Base-by-base conservation (phyloP, 1,140 invertebrate genomes). In the Drosophila pallidifrons region DNA sequence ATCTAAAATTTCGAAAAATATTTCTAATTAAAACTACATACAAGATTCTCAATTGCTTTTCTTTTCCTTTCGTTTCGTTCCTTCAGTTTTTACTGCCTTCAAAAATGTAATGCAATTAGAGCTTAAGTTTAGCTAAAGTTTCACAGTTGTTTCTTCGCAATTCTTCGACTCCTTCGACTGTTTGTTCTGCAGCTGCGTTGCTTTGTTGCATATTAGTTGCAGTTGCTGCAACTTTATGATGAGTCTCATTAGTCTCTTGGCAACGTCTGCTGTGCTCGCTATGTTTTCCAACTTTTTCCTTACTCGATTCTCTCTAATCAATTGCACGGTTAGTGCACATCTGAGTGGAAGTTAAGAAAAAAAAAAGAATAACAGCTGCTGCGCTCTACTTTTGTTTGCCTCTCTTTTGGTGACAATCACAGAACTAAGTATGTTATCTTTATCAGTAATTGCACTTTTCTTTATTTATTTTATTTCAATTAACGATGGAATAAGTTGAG, bases 11-110 rank as follows among this genome's bases (percentile, higher is more conserved):
- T 77, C 46, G 57, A 49, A 83, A 82, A 89, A 88, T 88, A 66
- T 77, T 77, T 83, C 83, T 88, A 88, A 88, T 88, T 88, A 88
- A 88, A 88, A 83, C 45, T 60, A 76, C 70, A 75, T 58, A 76
- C 60, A 87, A 63, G 63, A 67, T 72, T 72, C 60, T 63, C 58
- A 61, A 70, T 71, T 73, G 68, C 8, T 57, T 60, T 65, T 67
- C 57, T 49, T 64, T 60, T 70, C n/a, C 41, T 38, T 41, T 38
- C 15, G 47, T 60, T 25, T 77, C 51, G 54, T 69, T 61, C 49
- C 61, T 60, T 60, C 47, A 15, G 47, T 60, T 61, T 71, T 11
- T 49, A 60, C 47, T 58, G 38, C 54, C 69, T 66, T 20, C 59
- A 54, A 54, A 25, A 60, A 88, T 61, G 57, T 60, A 68, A 68